A percentile compares a stretch with the other conserved stretches of the same genome.
Conservation (phyloP, 2,113 vertebrate genomes). For the Chionodraco myersi region DNA sequence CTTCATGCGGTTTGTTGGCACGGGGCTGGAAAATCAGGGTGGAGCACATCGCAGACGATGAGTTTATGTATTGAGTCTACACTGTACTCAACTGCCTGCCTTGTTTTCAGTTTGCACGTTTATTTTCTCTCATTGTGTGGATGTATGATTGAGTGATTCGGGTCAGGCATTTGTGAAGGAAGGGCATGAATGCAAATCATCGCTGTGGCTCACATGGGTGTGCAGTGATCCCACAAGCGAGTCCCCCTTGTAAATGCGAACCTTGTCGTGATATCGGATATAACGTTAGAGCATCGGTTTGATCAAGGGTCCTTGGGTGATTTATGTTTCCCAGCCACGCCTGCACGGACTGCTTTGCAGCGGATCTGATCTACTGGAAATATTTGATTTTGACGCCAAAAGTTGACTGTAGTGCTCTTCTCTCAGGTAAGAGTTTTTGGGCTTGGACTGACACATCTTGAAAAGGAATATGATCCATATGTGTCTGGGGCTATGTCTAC, state of each 20-base stretch:
- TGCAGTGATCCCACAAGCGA: not conserved
- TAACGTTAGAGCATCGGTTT: not conserved
- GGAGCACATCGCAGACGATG: conserved; percentile 63
- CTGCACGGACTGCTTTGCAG: not conserved
- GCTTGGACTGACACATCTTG: not conserved
- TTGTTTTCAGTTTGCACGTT: conserved; percentile 1
- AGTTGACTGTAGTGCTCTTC: not conserved
- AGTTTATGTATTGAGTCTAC: conserved; percentile 28
- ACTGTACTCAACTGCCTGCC: not conserved
- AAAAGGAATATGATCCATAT: not conserved
- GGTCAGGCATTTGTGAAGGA: not conserved
- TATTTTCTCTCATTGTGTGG: not conserved
- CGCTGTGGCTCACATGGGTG: not conserved
- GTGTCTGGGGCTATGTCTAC: not conserved
- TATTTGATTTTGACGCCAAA: conserved; percentile 1
- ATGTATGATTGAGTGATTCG: conserved; percentile 1
- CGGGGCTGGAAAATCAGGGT: conserved; percentile 66
- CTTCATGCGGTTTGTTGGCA: conserved; percentile 53
- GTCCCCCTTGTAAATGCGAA: not conserved
- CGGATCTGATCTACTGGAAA: conserved; percentile 1
- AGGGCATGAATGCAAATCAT: not conserved
- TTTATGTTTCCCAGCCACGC: not conserved
- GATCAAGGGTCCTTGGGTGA: not conserved
- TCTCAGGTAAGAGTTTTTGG: conserved; percentile 25
- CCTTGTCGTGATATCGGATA: conserved; percentile 1